Base-by-base conservation (phyloP, 2,888 invertebrate genomes). In the Petrophora chlorosata region DNA sequence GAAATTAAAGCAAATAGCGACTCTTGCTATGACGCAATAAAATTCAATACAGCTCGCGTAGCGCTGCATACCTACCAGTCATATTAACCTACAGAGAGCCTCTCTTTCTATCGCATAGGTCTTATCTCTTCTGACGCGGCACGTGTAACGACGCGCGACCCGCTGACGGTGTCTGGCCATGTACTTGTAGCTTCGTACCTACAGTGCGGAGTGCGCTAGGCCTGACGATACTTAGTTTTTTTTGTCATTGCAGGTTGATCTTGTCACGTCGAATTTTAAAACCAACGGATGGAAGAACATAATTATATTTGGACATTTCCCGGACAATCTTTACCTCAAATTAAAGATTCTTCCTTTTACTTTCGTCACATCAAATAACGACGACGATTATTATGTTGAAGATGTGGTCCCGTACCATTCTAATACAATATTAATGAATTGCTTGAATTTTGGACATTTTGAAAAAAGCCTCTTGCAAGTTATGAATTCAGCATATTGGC, bases 271-370 rank as follows among this genome's bases (percentile, higher is more conserved):
- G 1, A 79, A 85, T 65, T 65, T 79, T 15, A 78, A 77, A 62
- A 51, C 46, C 2, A 82, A 80, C 45, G 80, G 80, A 10, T 85
- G 85, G 82, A 63, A 67, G 23, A 84, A 79, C 8, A 65, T 86
- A 9, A 46, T 82, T 2, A 67, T 69, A 19, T 65, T 79, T 19
- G 88, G 87, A 13, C 46, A 61, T 45, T 68, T 84, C 15, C 74
- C 85, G 0, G 71, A 84, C 44, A 46, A 40, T 1, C 72, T 83
- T 26, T 85, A 79, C 49, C 44, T 47, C 1, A 65, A 66, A 45
- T 49, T 79, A 10, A 67, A 65, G 43, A 30, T 51, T 8, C 25
- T 76, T n/a, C 63, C 66, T 0, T 65, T 70, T 14, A 69, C 82
- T 2, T 66, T 72, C 15, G 60, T 74, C 2, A 58, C 76, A 15